Percentiles rank a stretch among this genome's conserved stretches.
phyloP scores from a whole-genome alignment of 2,113 vertebrate species.

The Tringa solitaria region DNA sequence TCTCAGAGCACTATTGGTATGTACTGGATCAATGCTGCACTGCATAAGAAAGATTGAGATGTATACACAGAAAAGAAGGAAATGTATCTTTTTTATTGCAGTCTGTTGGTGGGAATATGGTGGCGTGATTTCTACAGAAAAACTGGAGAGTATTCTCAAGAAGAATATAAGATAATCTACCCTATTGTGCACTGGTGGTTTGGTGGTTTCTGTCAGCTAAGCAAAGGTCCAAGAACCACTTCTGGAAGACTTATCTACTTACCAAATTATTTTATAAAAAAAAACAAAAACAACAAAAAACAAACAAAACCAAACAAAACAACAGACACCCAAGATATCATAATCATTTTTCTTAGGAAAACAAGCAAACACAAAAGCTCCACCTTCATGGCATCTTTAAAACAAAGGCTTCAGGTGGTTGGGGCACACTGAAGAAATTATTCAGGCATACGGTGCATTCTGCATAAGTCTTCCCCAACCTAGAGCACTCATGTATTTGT shows the following conservation, averaged over 20 bases:
- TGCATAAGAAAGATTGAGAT: background rate
- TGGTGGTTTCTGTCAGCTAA: background rate
- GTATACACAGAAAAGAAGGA: background rate
- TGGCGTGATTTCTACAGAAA: background rate
- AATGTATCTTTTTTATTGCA: background rate
- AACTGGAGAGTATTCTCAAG: background rate
- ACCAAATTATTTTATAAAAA: background rate
- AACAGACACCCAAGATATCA: background rate
- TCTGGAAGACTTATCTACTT: background rate
- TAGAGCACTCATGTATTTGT: accelerated
- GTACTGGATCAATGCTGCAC: background rate
- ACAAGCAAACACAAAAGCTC: accelerated
- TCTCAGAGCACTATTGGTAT: background rate
- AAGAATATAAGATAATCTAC: background rate
- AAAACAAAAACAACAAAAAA: too few species aligned
- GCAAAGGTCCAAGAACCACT: background rate
- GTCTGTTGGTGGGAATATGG: background rate
- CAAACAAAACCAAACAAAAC: background rate
- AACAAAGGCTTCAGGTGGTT: background rate
- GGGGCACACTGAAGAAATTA: background rate
- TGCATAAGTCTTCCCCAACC: background rate
- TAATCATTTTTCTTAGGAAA: background rate
- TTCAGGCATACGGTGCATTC: background rate
- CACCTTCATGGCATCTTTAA: background rate
- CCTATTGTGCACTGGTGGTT: accelerated